phyloP scores from a whole-genome alignment of 1,140 invertebrate species.

The Melanaphis sacchari region DNA sequence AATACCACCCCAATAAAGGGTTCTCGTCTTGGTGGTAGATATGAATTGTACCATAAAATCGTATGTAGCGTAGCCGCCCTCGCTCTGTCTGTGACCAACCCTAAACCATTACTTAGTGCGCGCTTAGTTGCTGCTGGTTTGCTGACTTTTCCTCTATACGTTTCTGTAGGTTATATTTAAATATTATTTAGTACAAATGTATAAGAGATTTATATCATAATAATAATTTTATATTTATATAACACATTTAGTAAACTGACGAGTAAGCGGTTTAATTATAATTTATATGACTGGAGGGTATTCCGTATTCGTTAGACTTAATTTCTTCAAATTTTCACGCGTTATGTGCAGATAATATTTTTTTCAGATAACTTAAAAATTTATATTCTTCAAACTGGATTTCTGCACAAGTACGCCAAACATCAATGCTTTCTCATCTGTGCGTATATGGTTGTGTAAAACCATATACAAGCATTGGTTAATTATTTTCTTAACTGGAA shows the following conservation, averaged over 20 bases:
- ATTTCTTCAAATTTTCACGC: too few relatives aligned
- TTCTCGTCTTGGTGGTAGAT: neutral
- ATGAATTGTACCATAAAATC: neutral
- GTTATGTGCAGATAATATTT: too few relatives aligned
- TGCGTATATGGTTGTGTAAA: neutral
- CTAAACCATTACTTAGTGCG: neutral
- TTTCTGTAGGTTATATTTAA: neutral
- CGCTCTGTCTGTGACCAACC: neutral
- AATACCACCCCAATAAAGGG: neutral
- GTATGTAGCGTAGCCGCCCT: neutral
- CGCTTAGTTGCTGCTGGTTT: neutral
- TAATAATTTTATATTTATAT: too few relatives aligned
- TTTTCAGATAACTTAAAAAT: too few relatives aligned
- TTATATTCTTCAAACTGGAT: neutral
- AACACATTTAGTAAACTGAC: too few relatives aligned
- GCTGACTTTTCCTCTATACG: neutral
- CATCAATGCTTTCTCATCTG: neutral
- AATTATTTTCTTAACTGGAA: neutral
- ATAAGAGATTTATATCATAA: neutral
- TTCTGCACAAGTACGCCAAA: neutral
- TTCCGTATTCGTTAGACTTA: too few relatives aligned
- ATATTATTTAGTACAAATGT: neutral
- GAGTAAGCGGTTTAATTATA: too few relatives aligned
- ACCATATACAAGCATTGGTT: too few relatives aligned
- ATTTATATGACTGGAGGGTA: too few relatives aligned